Conservation (phyloP, 2,888 invertebrate genomes). For the Hanleya hanleyi region DNA sequence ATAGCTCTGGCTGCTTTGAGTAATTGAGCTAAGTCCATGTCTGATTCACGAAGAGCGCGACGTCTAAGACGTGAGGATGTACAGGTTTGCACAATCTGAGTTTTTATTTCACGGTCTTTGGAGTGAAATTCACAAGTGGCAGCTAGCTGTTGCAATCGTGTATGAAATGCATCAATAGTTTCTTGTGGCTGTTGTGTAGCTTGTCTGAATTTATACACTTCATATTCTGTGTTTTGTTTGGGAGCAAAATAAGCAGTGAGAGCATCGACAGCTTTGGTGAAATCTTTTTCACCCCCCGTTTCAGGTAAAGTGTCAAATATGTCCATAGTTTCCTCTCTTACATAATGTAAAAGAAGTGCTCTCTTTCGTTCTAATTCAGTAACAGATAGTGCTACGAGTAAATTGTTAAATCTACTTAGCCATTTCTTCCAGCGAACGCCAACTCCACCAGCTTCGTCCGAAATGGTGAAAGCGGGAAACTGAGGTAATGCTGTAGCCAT, state of each 20-base stretch:
- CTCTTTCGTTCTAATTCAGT: not conserved
- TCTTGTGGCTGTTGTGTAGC: no score
- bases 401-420: no score
- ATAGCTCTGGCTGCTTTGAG: not conserved
- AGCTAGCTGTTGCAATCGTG: not conserved
- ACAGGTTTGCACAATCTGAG: no score
- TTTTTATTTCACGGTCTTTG: not conserved
- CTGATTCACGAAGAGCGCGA: not conserved
- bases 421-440: no score
- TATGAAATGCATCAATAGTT: not conserved
- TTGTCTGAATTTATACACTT: no score
- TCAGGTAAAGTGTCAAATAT: not conserved
- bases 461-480: no score
- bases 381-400: not conserved
- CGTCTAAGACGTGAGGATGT: no score
- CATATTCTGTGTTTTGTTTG: not conserved
- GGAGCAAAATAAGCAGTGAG: not conserved
- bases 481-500: no score
- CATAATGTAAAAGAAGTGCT: no score
- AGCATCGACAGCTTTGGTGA: not conserved
- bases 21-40: not conserved
- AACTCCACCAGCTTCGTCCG: no score
- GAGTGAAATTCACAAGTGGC: not conserved
- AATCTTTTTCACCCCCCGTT: not conserved
- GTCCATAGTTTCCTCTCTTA: no score